Base-by-base conservation (phyloP, 2,888 invertebrate species). In the Abrostola triplasia region DNA sequence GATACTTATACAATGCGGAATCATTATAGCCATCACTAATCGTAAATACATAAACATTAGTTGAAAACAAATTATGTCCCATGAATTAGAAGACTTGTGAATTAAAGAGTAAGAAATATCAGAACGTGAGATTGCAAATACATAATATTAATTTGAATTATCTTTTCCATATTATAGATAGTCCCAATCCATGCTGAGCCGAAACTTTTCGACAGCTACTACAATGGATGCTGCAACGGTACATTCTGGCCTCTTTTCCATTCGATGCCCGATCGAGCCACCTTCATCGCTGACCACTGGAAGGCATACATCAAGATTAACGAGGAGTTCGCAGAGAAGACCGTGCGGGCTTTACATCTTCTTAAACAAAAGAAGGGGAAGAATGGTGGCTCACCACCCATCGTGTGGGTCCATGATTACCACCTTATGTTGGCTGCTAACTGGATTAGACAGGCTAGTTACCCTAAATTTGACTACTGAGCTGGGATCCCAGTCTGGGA, bases 391-490 rank as follows among this genome's bases (percentile, higher is more conserved):
- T 84, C 91, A 0, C 94, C 96, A 11, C 98, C 98, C 0, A 96
- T 99, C 63, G 96, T 99, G 4, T 99, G 99, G 99, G 96, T 99
- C 36, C 99, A 99, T 85, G 99, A 99, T 87, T 99, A 99, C 88
- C 98, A 99, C 86, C 95, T 99, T 13, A 98, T 98, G 98, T 92
- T 98, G 83, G 97, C 98, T 11, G 98, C 98, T 42, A 98, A 98
- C 88, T 98, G 98, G 96, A 97, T 99, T 75, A 96, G 98, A 88
- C 97, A 98, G 92, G 96, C 96, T 81, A 72, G 85, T 77, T 38
- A 7, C 5, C 8, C 8, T 5, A 11, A 5, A 11, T 47, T 24
- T 24, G 6, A 11, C n/a, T 11, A 41, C 7, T 11, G 8, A 42
- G 36, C 10, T 4, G 1, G 12, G 0, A 36, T 13, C 4, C 8